Base-by-base conservation (phyloP, 1,140 invertebrate species). In the Platyscapa corneri region DNA sequence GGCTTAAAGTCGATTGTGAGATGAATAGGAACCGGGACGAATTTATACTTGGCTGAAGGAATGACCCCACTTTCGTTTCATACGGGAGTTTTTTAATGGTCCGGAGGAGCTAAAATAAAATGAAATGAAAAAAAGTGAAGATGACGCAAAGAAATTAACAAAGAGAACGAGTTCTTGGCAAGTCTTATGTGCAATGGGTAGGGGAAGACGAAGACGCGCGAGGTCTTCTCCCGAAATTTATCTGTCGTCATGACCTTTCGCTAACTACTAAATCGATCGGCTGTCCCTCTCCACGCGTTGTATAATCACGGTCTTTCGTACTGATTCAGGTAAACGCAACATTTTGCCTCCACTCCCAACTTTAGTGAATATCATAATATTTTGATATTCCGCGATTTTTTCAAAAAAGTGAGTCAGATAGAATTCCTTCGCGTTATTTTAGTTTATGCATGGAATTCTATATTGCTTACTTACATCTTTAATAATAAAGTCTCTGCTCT, bases 201-300 rank as follows among this genome's bases (percentile, higher is more conserved):
- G 79, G 78, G 72, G 86, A 56, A 34, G 70, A n/a, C n/a, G n/a
- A n/a, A n/a, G n/a, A 72, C 67, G 77, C 80, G 70, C 81, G 86
- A 88, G 86, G 87, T 89, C 88, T 88, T 89, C 88, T 88, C 77
- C 88, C 88, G 87, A 91, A 92, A 91, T 90, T 89, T 88, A 90
- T 90, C 89, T 89, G 81, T 89, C 87, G 75, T 85, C 87, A 88
- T 91, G 89, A 91, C 91, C 91, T 92, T 92, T 92, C 83, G 88
- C 86, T 79, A 75, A 76, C 82, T 86, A 74, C 84, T 88, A 89
- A 89, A 90, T 90, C 86, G 87, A 90, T 89, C 67, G 81, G 56
- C 53, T 67, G 8, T 12, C 27, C 34, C 27, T 76, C n/a, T 60
- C 39, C 72, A 3, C 12, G 56, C 60, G 86, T 92, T 91, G 87